These are phyloP conservation scores for Chondrilla cf. caribensis DNA, from an alignment of 37 sponge, comb jelly and placozoan genomes.

Conservation along the genomic window DNA sequence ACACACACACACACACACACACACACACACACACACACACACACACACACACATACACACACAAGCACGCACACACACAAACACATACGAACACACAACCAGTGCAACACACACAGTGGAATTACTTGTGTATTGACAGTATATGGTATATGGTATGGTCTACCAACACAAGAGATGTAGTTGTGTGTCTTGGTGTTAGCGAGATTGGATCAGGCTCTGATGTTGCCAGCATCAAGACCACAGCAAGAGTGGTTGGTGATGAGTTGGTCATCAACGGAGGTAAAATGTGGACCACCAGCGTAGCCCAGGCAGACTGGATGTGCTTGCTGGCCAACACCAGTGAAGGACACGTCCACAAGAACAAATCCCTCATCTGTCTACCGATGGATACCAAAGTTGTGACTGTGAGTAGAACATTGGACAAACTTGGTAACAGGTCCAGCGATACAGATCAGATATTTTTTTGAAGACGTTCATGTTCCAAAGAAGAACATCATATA, in stretches of 20 bases:
- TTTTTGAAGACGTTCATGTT: conserved; percentile 89
- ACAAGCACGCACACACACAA: too few relatives aligned
- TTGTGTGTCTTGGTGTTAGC: conserved; percentile 89
- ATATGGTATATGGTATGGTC: too few relatives aligned
- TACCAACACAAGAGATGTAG: conserved; percentile 76
- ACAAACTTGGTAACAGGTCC: conserved; percentile 65
- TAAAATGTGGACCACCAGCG: conserved; percentile 96
- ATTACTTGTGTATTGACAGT: too few relatives aligned
- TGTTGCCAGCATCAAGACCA: conserved; percentile 89
- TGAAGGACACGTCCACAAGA: conserved; percentile 63
- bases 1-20: too few relatives aligned
- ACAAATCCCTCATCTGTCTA: conserved; percentile 92
- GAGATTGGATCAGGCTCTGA: conserved; percentile 90
- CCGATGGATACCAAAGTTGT: conserved; percentile 88
- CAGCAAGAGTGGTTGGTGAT: conserved; percentile 54
- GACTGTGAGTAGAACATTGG: conserved; percentile 13
- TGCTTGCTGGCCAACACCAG: conserved; percentile 90
- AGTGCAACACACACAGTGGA: too few relatives aligned
- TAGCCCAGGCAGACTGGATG: conserved; percentile 95
- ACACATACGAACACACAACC: too few relatives aligned
- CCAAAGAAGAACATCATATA: conserved; percentile 79
- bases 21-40: too few relatives aligned
- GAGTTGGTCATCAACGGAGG: conserved; percentile 92
- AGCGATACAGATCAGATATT: conserved; percentile 87
- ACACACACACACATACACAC: too few relatives aligned